phyloP scores from a whole-genome alignment of 2,797 vertebrate genomes.

The Leontocebus nigricollis region DNA sequence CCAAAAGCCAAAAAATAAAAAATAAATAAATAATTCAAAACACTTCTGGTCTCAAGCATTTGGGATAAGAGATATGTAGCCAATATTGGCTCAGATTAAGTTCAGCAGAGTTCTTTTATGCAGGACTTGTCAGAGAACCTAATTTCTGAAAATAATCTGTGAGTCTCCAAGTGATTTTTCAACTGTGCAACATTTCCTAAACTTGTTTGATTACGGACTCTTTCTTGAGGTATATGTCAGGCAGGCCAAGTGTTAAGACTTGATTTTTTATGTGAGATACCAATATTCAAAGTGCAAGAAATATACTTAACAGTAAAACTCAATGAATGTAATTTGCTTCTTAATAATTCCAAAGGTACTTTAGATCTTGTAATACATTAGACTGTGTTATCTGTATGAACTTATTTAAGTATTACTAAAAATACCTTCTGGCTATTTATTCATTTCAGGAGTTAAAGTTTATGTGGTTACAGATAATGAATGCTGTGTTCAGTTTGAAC shows the following conservation, averaged over 20 bases:
- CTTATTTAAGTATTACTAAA: slow-evolving; percentile 43
- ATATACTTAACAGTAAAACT: background rate
- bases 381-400: slow-evolving; percentile 24
- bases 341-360: slow-evolving; percentile 54
- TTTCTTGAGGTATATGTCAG: background rate
- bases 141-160: background rate
- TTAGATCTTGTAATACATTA: background rate
- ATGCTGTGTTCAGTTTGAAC: slow-evolving; percentile 51
- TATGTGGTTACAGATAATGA: slow-evolving; percentile 48
- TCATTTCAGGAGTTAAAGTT: slow-evolving; percentile 45
- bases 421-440: slow-evolving; percentile 37
- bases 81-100: background rate
- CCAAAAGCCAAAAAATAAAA: background rate
- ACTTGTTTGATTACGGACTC: background rate
- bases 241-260: background rate
- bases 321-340: background rate
- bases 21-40: background rate
- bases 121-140: slow-evolving; percentile 9
- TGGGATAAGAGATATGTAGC: background rate
- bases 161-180: background rate
- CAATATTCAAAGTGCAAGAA: slow-evolving; percentile 48
- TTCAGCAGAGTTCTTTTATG: background rate
- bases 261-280: background rate
- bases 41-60: background rate
- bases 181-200: background rate